Base-by-base conservation (phyloP, 2,797 vertebrate genomes). In the Astyanax mexicanus region DNA sequence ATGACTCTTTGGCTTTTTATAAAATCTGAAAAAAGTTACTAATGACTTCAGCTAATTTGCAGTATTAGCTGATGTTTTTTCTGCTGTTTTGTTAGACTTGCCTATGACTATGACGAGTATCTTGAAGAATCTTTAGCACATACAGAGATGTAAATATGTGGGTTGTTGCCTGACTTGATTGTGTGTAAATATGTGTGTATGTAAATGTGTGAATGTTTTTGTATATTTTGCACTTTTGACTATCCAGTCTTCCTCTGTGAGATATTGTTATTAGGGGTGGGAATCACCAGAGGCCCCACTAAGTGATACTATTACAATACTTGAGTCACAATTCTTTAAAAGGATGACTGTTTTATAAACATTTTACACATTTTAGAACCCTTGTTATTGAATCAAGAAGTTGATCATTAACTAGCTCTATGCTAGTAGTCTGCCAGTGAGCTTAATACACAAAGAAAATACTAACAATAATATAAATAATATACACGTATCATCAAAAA, bases 211-310 rank as follows among this genome's bases (percentile, higher is more conserved):
- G 80, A 75, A 62, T 86, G 65, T 71, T 64, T 45, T 13, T 21
- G 15, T 76, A 49, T 86, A 81, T 84, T 69, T 88, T 87, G 86
- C 86, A 88, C 83, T 75, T 84, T 88, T 79, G 84, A 85, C 71
- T 82, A 80, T 81, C 54, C 83, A 90, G 89, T 92, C 88, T 88
- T 80, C 86, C 90, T 90, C 87, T 92, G 72, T 52, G 81, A 86
- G 77, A 81, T 42, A 45, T 35, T 64, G 37, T 71, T 55, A 64
- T 35, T 32, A 45, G 27, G 15, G 55, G 25, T 44, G 32, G 40
- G n/a, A 51, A 17, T n/a, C 55, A 29, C 42, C 55, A 49, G 29
- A 69, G 15, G 12, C 54, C n/a, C 38, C 45, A 51, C 54, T 57
- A 13, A 69, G 37, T 51, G 25, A 55, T 44, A 44, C 66, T 68